These are phyloP conservation scores for Augochlora pura DNA, from an alignment of 1,140 invertebrate species.

Conservation along the genomic window DNA sequence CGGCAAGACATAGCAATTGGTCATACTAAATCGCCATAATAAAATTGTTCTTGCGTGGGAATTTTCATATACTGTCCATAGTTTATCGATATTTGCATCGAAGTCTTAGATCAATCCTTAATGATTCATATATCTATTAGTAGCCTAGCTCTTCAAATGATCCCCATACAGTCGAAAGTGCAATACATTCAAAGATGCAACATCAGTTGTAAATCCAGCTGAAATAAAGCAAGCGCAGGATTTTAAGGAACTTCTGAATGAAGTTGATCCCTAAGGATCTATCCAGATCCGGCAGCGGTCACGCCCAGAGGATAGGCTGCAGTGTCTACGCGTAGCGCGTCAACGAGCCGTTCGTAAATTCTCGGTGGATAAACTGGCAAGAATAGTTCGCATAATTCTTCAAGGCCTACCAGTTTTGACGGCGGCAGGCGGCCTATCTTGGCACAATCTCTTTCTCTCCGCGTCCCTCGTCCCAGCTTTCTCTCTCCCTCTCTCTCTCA, in stretches of 20 bases:
- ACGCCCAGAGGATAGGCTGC: slow-evolving; percentile 50
- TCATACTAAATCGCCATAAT: too few relatives aligned
- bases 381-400: slow-evolving; percentile 80
- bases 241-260: slow-evolving; percentile 33
- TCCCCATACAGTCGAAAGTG: background rate
- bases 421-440: slow-evolving; percentile 75
- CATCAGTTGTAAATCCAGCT: too few relatives aligned
- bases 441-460: slow-evolving; percentile 75
- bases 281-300: slow-evolving; percentile 32
- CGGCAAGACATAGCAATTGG: too few relatives aligned
- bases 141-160: background rate
- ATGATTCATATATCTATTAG: background rate
- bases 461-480: slow-evolving; percentile 8
- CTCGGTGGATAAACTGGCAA: slow-evolving; percentile 74
- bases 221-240: slow-evolving; percentile 25
- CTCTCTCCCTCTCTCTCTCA: slow-evolving; percentile 68
- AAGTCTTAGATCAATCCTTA: too few relatives aligned
- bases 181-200: too few relatives aligned
- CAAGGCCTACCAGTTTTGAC: slow-evolving; percentile 81
- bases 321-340: slow-evolving; percentile 56
- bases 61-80: too few relatives aligned
- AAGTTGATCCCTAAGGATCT: slow-evolving; percentile 2
- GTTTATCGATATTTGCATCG: too few relatives aligned
- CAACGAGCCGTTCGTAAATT: slow-evolving; percentile 74
- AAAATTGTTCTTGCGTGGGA: too few relatives aligned